Conservation (phyloP, 2,113 vertebrate genomes). For the Alligator mississippiensis region DNA sequence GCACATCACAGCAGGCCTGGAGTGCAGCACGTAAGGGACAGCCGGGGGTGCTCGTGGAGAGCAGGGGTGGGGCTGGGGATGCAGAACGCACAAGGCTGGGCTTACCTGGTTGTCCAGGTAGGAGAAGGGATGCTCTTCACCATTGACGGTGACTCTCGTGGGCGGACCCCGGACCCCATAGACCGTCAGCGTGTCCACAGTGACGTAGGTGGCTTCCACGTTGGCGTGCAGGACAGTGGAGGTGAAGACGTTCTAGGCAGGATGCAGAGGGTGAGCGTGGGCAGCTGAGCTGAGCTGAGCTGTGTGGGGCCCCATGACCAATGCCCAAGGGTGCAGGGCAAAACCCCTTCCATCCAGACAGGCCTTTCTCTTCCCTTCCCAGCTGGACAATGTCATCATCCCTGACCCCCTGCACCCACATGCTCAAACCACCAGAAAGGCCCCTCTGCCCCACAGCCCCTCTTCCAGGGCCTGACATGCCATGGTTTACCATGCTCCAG, state of each 20-base stretch:
- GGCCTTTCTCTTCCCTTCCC: neutral
- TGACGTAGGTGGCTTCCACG: conserved; percentile 78
- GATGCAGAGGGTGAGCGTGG: neutral
- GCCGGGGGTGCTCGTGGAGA: neutral
- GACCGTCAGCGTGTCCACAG: conserved; percentile 78
- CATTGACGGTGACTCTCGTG: conserved; percentile 82
- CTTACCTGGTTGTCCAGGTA: conserved; percentile 84
- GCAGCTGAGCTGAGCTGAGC: too few species aligned
- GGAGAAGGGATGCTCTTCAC: conserved; percentile 79
- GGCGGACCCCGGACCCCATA: conserved; percentile 83
- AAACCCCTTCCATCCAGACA: neutral
- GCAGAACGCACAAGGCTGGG: neutral
- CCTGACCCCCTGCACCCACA: fast-evolving
- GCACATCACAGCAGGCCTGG: neutral
- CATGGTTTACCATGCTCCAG: neutral
- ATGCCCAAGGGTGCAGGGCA: too few species aligned
- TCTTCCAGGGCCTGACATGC: neutral
- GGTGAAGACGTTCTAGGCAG: conserved; percentile 81
- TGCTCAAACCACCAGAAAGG: neutral
- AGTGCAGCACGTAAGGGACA: neutral
- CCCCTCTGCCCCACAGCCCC: neutral
- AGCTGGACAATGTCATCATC: neutral
- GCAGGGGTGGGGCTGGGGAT: neutral
- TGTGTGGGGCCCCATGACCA: neutral
- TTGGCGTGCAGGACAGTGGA: conserved; percentile 81